Evolutionary conservation across 2,113 vertebrate genomes (phyloP), one percentile per base, ranked within the genome.

Genomic region (Numida meleagris): DNA sequence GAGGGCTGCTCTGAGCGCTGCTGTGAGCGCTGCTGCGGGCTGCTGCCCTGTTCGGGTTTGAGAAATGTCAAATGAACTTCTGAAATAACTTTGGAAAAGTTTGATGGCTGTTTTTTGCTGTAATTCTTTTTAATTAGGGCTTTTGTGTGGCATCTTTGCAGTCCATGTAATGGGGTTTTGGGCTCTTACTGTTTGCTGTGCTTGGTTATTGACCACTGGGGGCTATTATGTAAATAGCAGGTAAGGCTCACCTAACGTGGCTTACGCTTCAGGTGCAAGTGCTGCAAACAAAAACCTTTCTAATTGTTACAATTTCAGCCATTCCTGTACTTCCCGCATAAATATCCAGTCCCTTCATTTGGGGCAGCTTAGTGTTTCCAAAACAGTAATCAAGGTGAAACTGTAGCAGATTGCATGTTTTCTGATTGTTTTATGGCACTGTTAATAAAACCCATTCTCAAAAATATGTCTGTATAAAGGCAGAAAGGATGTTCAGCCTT

Each of bases 401-500:
- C 77, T 24, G 9, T 36, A 50, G 71, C 58, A 61, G 61, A 80
- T 46, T 74, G 74, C 36, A 55, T 82, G 66, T 59, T 31, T 90
- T 42, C 27, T 91, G n/a, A 86, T 93, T 93, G 59, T 38, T 83
- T 92, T 92, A 82, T 78, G 86, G 48, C 36, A 14, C 40, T 77
- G 55, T 85, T 94, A 72, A 65, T 91, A 76, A 92, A 82, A 89
- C 53, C 36, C 62, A 48, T 85, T 88, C 38, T 93, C 15, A 53
- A 67, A 89, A 93, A 51, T 75, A 76, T 27, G 45, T 45, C 42
- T 79, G 12, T 82, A 8, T 80, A 63, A 82, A 88, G 23, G 86
- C 71, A 72, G 12, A 29, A 45, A 73, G 50, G 48, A 71, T 89
- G 92, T 94, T 79, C 63, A 95, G 45, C 59, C 55, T 68, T 88